Percentiles rank a stretch among this genome's conserved stretches.
Evolutionary conservation across 2,888 invertebrate genomes (phyloP).

Genomic region (Acronicta alni): DNA sequence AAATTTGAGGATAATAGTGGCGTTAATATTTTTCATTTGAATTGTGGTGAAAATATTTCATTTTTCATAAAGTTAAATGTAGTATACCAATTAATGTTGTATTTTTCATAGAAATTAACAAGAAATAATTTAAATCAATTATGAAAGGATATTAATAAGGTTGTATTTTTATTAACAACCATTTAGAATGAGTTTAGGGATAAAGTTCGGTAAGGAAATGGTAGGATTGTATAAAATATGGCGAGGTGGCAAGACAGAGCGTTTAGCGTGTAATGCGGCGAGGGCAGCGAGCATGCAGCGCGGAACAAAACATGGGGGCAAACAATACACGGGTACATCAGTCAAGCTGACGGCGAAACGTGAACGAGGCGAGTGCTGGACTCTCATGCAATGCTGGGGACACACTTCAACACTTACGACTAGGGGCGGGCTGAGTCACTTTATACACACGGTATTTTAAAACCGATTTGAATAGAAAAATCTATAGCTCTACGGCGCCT

Average conservation of each 20-base stretch:
- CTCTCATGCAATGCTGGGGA: constrained; percentile 80
- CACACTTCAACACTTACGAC: constrained; percentile 62
- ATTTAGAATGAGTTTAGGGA: not conserved
- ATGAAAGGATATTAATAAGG: too few species aligned
- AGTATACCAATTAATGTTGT: too few species aligned
- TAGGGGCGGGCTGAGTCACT: constrained; percentile 18
- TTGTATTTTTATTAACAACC: not conserved
- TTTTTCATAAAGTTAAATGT: too few species aligned
- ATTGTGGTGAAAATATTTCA: too few species aligned
- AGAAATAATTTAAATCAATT: too few species aligned
- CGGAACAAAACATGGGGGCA: constrained; percentile 82
- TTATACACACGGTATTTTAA: not conserved
- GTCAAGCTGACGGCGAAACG: constrained; percentile 71
- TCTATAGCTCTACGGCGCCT: too few species aligned
- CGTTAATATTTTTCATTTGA: not conserved
- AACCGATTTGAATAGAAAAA: not conserved
- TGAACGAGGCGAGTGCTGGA: constrained; percentile 53
- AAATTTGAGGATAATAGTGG: not conserved
- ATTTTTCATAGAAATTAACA: not conserved
- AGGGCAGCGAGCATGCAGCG: constrained; percentile 78
- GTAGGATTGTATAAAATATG: constrained; percentile 27
- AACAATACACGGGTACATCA: constrained; percentile 78
- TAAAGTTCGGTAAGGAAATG: constrained; percentile 8
- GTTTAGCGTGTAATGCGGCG: constrained; percentile 76
- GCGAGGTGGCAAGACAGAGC: constrained; percentile 72